Percentiles rank a stretch among this genome's conserved stretches.
These are phyloP conservation scores for Formica exsecta DNA, from an alignment of 1,140 invertebrate species.

Conservation along the genomic window DNA sequence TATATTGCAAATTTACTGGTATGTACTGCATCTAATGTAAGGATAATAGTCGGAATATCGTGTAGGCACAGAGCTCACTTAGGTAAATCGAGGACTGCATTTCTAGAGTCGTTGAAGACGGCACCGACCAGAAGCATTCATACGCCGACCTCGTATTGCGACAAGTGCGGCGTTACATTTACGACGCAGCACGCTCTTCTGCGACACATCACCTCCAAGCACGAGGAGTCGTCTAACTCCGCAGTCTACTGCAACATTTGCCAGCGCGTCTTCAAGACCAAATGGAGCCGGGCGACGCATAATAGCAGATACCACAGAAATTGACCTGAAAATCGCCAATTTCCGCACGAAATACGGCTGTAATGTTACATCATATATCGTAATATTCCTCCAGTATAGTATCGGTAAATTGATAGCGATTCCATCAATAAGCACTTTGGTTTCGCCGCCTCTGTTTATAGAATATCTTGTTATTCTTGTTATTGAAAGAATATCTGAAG, in stretches of 20 bases:
- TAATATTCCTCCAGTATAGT: background rate
- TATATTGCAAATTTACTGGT: background rate
- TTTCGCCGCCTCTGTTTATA: background rate
- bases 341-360: background rate
- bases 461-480: background rate
- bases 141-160: conserved; percentile 66
- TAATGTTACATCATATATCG: background rate
- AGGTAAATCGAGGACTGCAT: conserved; percentile 69
- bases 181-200: conserved; percentile 78
- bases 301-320: conserved; percentile 79
- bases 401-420: background rate
- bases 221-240: conserved; percentile 70
- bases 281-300: conserved; percentile 80
- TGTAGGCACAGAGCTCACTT: background rate
- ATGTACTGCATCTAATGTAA: background rate
- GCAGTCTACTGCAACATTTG: conserved; percentile 77
- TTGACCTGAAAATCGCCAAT: background rate
- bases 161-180: conserved; percentile 75
- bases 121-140: conserved; percentile 45
- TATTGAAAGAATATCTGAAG: background rate
- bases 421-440: background rate
- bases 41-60: background rate
- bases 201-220: conserved; percentile 78
- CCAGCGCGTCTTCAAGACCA: conserved; percentile 78
- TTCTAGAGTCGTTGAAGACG: conserved; percentile 64